Evolutionary conservation across 2,113 vertebrate species (phyloP).

Genomic region (Brachyhypopomus occidentalis): DNA sequence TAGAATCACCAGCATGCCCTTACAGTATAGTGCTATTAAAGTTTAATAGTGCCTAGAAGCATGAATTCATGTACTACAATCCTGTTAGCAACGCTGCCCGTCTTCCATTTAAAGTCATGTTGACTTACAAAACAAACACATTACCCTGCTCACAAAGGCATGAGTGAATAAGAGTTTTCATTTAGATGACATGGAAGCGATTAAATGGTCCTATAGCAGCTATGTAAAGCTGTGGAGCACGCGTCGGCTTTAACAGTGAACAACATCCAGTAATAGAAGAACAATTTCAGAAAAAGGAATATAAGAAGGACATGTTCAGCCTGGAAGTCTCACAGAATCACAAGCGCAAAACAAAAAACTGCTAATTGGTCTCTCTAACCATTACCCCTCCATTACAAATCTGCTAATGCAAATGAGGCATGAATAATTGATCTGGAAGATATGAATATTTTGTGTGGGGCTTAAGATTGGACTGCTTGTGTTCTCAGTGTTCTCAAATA

Average conservation of each 20-base stretch:
- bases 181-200: neutral
- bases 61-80: conserved; percentile 1
- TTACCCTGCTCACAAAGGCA: conserved; percentile 2
- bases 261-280: conserved; percentile 9
- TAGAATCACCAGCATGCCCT: neutral
- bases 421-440: conserved; percentile 36
- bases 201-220: neutral
- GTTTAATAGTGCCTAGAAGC: conserved; percentile 31
- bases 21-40: conserved; percentile 30
- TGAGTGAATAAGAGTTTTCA: neutral
- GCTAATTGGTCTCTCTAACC: conserved; percentile 28
- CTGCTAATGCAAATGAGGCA: conserved; percentile 25
- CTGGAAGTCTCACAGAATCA: conserved; percentile 24
- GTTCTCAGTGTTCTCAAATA: conserved; percentile 18
- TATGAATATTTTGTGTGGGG: conserved; percentile 20
- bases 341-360: conserved; percentile 15
- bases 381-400: conserved; percentile 20
- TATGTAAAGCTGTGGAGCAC: neutral
- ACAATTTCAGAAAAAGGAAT: conserved; percentile 25
- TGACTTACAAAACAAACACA: conserved; percentile 5
- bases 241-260: conserved; percentile 17
- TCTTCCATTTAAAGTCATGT: conserved; percentile 28
- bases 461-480: neutral
- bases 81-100: neutral
- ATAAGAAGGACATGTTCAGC: conserved; percentile 6